Conservation (phyloP, 2,888 invertebrate species). For the Escarpia spicata region DNA sequence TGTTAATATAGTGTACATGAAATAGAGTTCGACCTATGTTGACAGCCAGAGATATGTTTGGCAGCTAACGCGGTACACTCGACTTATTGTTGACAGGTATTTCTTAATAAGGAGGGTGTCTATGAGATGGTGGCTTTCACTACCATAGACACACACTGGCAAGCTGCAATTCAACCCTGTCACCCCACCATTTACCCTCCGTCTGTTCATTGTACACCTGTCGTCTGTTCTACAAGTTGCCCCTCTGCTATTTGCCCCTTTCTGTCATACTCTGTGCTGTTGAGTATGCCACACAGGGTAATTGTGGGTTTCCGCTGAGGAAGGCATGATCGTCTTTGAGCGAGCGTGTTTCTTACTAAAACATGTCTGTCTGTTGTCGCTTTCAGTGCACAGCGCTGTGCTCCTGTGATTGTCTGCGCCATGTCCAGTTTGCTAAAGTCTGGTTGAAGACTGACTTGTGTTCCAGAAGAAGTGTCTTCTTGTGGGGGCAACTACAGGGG, state of each 20-base stretch:
- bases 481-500: background rate
- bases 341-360: background rate
- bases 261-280: background rate
- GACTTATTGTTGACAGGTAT: background rate
- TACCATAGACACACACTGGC: background rate
- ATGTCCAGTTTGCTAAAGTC: too few relatives aligned
- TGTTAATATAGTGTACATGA: background rate
- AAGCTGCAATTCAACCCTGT: background rate
- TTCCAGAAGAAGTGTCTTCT: too few relatives aligned
- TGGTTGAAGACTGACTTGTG: too few relatives aligned
- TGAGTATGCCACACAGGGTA: background rate
- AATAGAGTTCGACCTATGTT: background rate
- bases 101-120: constrained; percentile 1
- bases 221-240: background rate
- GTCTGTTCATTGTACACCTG: background rate
- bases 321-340: background rate
- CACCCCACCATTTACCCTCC: constrained; percentile 2
- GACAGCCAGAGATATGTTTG: background rate
- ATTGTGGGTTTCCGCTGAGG: background rate
- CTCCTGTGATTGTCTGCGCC: too few relatives aligned
- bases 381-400: too few relatives aligned
- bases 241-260: background rate
- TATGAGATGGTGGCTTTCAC: background rate
- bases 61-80: background rate
- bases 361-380: too few relatives aligned